phyloP scores from a whole-genome alignment of 2,797 vertebrate species.

The Florisuga fusca region DNA sequence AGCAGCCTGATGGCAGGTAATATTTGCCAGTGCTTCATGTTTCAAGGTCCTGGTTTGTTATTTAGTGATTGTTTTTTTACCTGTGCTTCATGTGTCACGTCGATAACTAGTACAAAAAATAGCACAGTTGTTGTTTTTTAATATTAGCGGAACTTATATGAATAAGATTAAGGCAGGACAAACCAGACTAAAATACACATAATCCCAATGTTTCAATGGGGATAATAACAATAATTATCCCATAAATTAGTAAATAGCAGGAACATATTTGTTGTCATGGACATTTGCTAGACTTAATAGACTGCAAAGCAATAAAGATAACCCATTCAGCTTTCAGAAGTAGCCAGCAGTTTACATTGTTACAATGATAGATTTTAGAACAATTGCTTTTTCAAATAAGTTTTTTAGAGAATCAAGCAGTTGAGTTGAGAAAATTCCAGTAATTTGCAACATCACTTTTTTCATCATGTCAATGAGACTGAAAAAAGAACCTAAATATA shows the following conservation, averaged over 20 bases:
- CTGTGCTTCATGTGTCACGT: neutral
- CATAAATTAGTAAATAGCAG: neutral
- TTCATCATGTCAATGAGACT: neutral
- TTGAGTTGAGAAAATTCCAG: neutral
- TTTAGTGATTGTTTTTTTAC: neutral
- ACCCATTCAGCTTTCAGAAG: neutral
- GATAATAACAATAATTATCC: conserved; percentile 32
- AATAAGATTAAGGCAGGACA: conserved; percentile 34
- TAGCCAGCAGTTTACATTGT: neutral
- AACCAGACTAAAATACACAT: neutral
- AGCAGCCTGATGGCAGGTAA: neutral
- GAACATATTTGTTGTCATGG: neutral
- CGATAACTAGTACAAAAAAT: neutral
- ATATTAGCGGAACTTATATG: conserved; percentile 39
- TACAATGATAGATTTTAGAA: conserved; percentile 5
- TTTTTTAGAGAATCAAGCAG: neutral
- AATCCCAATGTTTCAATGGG: neutral
- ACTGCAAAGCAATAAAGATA: neutral
- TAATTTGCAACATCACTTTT: neutral
- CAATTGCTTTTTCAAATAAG: neutral
- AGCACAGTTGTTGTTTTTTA: neutral
- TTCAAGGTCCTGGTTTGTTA: neutral
- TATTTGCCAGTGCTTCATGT: neutral
- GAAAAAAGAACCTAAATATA: neutral
- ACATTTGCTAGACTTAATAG: neutral